phyloP scores from a whole-genome alignment of 2,113 vertebrate genomes.

The Erythrocebus patas region DNA sequence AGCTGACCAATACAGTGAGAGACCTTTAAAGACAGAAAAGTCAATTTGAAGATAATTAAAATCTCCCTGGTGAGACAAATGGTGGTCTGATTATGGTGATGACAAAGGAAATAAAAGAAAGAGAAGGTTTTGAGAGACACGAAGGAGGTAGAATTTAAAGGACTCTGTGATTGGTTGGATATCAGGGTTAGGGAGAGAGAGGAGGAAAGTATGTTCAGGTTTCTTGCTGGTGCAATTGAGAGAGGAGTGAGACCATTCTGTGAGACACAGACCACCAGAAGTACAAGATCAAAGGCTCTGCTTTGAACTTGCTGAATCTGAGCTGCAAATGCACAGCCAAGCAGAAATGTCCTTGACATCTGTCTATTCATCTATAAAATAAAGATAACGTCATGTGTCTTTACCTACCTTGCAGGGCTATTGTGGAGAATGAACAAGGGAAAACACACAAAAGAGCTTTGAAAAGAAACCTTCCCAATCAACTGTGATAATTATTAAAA shows the following conservation, averaged over 20 bases:
- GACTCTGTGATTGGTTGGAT: not conserved
- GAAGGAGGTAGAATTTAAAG: not conserved
- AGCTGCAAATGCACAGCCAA: not conserved
- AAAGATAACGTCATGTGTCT: not conserved
- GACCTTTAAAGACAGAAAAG: not conserved
- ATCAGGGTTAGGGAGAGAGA: not conserved
- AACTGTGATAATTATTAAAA: constrained; percentile 51
- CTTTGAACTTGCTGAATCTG: not conserved
- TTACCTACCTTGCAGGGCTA: not conserved
- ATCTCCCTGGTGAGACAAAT: not conserved
- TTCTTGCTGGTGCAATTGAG: not conserved
- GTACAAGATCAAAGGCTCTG: not conserved
- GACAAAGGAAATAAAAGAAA: not conserved
- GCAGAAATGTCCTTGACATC: not conserved
- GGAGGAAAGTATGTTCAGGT: not conserved
- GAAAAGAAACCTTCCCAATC: not conserved
- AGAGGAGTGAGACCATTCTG: not conserved
- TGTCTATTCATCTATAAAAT: not conserved
- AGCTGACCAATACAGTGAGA: not conserved
- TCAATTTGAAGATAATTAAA: not conserved
- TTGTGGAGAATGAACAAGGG: not conserved
- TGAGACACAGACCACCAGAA: not conserved
- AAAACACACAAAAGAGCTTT: not conserved
- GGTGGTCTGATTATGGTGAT: not conserved
- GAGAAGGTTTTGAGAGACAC: not conserved